Evolutionary conservation across 2,113 vertebrate species (phyloP), one percentile per base, ranked within the genome.

Genomic region (Sprattus sprattus): DNA sequence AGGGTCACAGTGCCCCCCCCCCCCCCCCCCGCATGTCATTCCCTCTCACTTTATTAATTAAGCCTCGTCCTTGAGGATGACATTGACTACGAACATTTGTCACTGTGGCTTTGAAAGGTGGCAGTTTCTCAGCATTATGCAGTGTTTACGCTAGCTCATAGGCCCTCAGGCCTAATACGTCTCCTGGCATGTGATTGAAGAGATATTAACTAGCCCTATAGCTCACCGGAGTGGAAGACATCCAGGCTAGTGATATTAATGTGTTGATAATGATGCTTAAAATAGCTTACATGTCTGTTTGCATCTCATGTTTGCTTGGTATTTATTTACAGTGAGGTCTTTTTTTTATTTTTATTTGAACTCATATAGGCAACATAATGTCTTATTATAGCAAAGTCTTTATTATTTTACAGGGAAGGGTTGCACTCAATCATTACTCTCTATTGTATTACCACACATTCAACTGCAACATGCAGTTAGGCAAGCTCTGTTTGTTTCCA

Each of bases 21-120:
- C 18, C 5, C 22, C 39, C 39, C 39, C 85, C 52, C 86, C 84
- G 57, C 32, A 84, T 64, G 20, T 85, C 80, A 87, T 57, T 86
- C 89, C 88, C 46, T 89, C 80, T 86, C 46, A 87, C 85, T 80
- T 90, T 91, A 86, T 88, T 89, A 88, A 90, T 90, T 85, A 90
- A 89, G 83, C 86, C 46, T 83, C 92, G 93, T 84, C 93, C 92
- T 95, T 95, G 85, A 91, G 83, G 88, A 90, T 94, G 92, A 93
- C 94, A 93, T 94, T 94, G 91, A 82, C 71, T 88, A 87, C 86
- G 87, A 91, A 87, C 86, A 86, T 91, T 84, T 90, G 67, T 32
- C 28, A 32, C 71, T 16, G 71, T 78, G 71, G 28, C 32, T 78
- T 39, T 78, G 71, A 16, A 13, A 78, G 71, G 71, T 39, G 71